Percentiles rank a stretch among this genome's conserved stretches.
Conservation (phyloP, 2,888 invertebrate genomes). For the Spodoptera littoralis region DNA sequence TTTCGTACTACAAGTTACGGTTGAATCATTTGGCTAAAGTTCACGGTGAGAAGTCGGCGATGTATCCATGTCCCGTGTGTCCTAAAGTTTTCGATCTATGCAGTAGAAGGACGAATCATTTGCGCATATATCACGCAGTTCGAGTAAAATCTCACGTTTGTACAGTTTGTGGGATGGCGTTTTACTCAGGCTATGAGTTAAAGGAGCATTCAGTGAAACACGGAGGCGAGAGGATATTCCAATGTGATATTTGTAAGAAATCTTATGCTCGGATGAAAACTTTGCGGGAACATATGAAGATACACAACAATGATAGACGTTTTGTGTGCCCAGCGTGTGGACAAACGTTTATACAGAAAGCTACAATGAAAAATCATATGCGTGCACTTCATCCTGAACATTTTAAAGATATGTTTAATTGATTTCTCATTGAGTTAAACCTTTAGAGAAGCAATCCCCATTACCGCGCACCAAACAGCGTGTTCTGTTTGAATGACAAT, state of each 20-base stretch:
- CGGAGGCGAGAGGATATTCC: conserved; percentile 86
- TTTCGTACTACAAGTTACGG: conserved; percentile 80
- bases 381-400: conserved; percentile 82
- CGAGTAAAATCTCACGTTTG: conserved; percentile 86
- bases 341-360: conserved; percentile 83
- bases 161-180: conserved; percentile 85
- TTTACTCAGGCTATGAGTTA: conserved; percentile 87
- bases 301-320: conserved; percentile 82
- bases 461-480: no score
- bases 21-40: conserved; percentile 78
- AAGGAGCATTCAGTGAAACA: conserved; percentile 88
- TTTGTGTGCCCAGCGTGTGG: conserved; percentile 81
- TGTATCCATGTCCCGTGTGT: conserved; percentile 81
- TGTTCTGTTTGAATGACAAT: no score
- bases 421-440: conserved; percentile 29
- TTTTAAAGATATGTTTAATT: conserved; percentile 62
- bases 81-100: conserved; percentile 81
- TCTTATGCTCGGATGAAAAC: conserved; percentile 83
- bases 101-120: conserved; percentile 80
- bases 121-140: conserved; percentile 76
- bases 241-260: conserved; percentile 87
- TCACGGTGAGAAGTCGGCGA: conserved; percentile 80
- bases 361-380: conserved; percentile 81
- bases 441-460: neutral
- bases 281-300: conserved; percentile 83